Evolutionary conservation across 1,140 invertebrate genomes (phyloP).

Genomic region (Apis florea): DNA sequence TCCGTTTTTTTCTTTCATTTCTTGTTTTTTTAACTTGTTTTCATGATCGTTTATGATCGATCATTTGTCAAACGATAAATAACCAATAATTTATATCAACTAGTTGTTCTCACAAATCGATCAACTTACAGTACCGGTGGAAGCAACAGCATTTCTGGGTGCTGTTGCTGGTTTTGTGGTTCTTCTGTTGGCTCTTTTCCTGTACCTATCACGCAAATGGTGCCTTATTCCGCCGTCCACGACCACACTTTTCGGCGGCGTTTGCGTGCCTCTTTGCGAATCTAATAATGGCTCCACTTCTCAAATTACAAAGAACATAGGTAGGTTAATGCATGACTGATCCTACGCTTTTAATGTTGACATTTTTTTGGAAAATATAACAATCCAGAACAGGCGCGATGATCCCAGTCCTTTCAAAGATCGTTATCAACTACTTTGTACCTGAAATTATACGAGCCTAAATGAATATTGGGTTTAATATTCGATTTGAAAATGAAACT

Average conservation of each 20-base stretch:
- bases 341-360: neutral
- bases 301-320: constrained; percentile 75
- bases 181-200: constrained; percentile 88
- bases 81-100: neutral
- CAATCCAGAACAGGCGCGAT: neutral
- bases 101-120: neutral
- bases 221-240: constrained; percentile 82
- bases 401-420: neutral
- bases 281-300: constrained; percentile 73
- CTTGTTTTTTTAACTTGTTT: neutral
- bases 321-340: constrained; percentile 53
- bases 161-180: constrained; percentile 88
- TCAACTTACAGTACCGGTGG: constrained; percentile 84
- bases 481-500: neutral
- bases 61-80: constrained; percentile 13
- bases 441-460: neutral
- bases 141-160: constrained; percentile 89
- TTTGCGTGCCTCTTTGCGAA: constrained; percentile 79
- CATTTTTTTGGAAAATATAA: neutral
- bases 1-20: neutral
- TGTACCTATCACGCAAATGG: constrained; percentile 90
- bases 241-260: constrained; percentile 76
- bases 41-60: constrained; percentile 8
- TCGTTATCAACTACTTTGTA: constrained; percentile 5
- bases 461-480: neutral